phyloP scores from a whole-genome alignment of 2,888 invertebrate species.

The Leistus spinibarbis region DNA sequence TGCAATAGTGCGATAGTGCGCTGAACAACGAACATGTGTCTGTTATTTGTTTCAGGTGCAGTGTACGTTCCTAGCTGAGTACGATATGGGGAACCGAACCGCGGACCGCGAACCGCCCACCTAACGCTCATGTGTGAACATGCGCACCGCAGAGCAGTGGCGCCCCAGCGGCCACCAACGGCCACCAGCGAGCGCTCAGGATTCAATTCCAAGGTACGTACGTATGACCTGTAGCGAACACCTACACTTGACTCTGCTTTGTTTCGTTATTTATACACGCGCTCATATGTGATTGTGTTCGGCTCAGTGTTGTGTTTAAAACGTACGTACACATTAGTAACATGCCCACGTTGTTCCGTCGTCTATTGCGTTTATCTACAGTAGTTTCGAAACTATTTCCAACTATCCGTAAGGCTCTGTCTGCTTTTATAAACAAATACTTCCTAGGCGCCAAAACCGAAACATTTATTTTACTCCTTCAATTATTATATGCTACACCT shows the following conservation, averaged over 20 bases:
- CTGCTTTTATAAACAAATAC: too few relatives aligned
- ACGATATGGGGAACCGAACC: background rate
- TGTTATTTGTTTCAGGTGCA: constrained; percentile 31
- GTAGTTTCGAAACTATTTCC: constrained; percentile 5
- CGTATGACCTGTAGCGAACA: constrained; percentile 7
- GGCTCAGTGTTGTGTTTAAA: constrained; percentile 16
- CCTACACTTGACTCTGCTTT: constrained; percentile 14
- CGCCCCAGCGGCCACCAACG: constrained; percentile 13
- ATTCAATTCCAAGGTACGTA: background rate
- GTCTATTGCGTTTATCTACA: background rate
- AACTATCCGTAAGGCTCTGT: too few relatives aligned
- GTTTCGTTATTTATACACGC: constrained; percentile 35
- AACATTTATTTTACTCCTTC: too few relatives aligned
- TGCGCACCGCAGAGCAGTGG: constrained; percentile 18
- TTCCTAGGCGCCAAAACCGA: too few relatives aligned
- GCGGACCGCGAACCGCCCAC: background rate
- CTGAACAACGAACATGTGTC: constrained; percentile 27
- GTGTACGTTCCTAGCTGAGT: constrained; percentile 6
- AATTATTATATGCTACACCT: too few relatives aligned
- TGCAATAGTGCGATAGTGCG: constrained; percentile 1
- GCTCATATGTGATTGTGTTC: constrained; percentile 39
- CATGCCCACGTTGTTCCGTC: constrained; percentile 28
- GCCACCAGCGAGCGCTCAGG: background rate
- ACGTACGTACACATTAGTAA: background rate
- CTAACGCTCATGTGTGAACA: background rate